Conservation (phyloP, 1,140 invertebrate species). For the Daktulosphaira vitifoliae region DNA sequence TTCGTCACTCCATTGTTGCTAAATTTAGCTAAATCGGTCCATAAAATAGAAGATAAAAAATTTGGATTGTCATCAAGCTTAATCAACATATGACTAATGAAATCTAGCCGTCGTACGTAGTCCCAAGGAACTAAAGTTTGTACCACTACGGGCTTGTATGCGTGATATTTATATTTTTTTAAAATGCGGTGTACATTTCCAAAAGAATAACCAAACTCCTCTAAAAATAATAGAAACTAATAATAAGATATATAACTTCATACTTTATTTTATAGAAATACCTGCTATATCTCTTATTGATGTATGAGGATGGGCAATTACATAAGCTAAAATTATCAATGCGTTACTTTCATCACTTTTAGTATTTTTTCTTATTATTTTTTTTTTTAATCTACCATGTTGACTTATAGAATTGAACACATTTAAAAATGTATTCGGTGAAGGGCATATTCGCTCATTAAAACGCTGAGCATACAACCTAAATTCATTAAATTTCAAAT, state of each 20-base stretch:
- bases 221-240: too few species aligned
- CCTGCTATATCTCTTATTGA: too few species aligned
- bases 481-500: too few species aligned
- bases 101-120: not conserved
- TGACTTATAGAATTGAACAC: too few species aligned
- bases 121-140: not conserved
- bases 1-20: constrained; percentile 9
- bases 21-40: constrained; percentile 16
- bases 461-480: not conserved
- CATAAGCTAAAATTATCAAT: too few species aligned
- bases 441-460: not conserved
- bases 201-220: not conserved
- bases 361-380: too few species aligned
- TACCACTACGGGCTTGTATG: not conserved
- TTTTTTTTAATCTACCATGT: too few species aligned
- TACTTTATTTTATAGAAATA: too few species aligned
- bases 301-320: too few species aligned
- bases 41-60: constrained; percentile 3
- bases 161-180: not conserved
- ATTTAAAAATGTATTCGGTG: not conserved
- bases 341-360: too few species aligned
- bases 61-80: not conserved
- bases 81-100: too few species aligned
- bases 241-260: too few species aligned
- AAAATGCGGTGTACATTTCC: not conserved